phyloP scores from a whole-genome alignment of 1,140 invertebrate species.

The Atopsyche davidsoni region DNA sequence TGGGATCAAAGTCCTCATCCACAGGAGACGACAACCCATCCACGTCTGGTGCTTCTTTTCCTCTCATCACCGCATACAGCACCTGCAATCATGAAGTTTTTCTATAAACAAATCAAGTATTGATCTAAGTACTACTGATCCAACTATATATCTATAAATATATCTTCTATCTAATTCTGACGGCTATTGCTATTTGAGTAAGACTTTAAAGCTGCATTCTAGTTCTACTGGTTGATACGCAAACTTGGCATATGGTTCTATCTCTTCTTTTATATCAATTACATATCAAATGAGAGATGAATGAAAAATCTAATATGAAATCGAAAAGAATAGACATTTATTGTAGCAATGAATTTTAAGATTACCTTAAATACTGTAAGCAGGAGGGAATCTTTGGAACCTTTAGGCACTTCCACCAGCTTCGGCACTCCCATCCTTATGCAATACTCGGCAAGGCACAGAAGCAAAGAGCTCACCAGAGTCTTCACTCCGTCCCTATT shows the following conservation, averaged over 20 bases:
- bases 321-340: no score
- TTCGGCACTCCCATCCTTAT: slow-evolving; percentile 82
- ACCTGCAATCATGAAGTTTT: slow-evolving; percentile 40
- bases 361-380: slow-evolving; percentile 70
- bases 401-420: slow-evolving; percentile 67
- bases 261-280: no score
- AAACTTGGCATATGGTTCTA: no score
- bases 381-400: slow-evolving; percentile 74
- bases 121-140: no score
- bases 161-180: no score
- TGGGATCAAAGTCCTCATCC: slow-evolving; percentile 46
- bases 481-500: slow-evolving; percentile 59
- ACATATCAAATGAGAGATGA: no score
- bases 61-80: slow-evolving; percentile 44
- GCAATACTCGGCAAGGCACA: slow-evolving; percentile 91
- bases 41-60: slow-evolving; percentile 40
- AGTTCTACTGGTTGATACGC: no score
- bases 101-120: no score
- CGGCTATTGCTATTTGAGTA: no score
- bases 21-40: slow-evolving; percentile 38
- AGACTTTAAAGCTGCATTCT: no score
- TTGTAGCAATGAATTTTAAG: no score
- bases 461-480: slow-evolving; percentile 75
- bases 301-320: slow-evolving; percentile 13
- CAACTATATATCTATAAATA: no score